A percentile compares a stretch with the other conserved stretches of the same genome.
phyloP scores from a whole-genome alignment of 2,888 invertebrate genomes.

The Lacanobia wlatinum region DNA sequence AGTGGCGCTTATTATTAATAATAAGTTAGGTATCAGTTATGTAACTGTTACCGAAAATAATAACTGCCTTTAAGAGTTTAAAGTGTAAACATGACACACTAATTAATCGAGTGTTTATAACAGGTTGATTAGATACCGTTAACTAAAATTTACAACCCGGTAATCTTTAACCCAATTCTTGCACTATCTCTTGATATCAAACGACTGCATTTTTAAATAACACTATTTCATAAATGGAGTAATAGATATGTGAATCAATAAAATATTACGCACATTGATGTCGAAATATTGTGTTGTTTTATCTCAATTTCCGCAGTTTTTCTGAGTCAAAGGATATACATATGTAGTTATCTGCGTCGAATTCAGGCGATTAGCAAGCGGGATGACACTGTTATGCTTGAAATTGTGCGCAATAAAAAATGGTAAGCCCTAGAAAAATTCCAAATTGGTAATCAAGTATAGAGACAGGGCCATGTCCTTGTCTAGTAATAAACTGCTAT shows the following conservation, averaged over 20 bases:
- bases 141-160: slow-evolving; percentile 57
- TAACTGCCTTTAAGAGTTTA: slow-evolving; percentile 8
- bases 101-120: slow-evolving; percentile 58
- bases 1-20: no score
- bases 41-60: slow-evolving; percentile 15
- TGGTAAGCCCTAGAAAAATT: background rate
- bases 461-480: background rate
- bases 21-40: no score
- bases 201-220: slow-evolving; percentile 24
- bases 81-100: slow-evolving; percentile 28
- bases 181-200: slow-evolving; percentile 49
- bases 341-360: slow-evolving; percentile 14
- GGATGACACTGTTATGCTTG: background rate
- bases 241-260: slow-evolving; percentile 1
- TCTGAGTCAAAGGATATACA: slow-evolving; percentile 34
- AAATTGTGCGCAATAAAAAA: background rate
- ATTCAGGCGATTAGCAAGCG: background rate
- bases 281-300: slow-evolving; percentile 15
- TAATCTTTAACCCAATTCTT: slow-evolving; percentile 66
- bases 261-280: background rate
- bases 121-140: slow-evolving; percentile 64
- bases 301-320: slow-evolving; percentile 31
- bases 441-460: background rate
- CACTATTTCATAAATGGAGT: background rate
- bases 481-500: background rate